A percentile compares a stretch with the other conserved stretches of the same genome.
phyloP scores from a whole-genome alignment of 2,113 vertebrate genomes.

The Enhydra lutris region DNA sequence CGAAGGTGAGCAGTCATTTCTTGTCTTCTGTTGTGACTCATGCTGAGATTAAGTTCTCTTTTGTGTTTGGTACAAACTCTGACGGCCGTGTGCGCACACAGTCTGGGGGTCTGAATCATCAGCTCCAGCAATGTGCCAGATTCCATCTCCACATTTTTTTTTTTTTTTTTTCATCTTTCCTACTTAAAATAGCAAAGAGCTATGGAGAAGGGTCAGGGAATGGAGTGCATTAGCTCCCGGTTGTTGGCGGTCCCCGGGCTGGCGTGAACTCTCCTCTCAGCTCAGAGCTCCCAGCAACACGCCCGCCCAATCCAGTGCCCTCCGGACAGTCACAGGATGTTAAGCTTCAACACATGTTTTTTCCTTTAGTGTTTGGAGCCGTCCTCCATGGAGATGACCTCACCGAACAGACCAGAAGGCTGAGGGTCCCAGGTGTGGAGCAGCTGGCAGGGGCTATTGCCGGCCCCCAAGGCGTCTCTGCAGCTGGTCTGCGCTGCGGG shows the following conservation, averaged over 20 bases:
- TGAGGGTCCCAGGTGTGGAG: neutral
- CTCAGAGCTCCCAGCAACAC: neutral
- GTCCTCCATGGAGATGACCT: neutral
- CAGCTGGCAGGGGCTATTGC: neutral
- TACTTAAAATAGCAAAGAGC: neutral
- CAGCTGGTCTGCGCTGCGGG: fast-evolving
- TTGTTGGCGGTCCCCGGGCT: too few species aligned
- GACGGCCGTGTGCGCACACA: fast-evolving
- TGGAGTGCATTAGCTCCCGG: too few species aligned
- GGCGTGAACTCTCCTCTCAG: neutral
- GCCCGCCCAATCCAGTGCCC: neutral
- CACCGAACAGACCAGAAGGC: neutral
- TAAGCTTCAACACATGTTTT: neutral
- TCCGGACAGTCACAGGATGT: neutral
- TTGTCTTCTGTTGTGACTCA: neutral
- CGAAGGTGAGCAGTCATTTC: neutral
- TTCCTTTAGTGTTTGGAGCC: neutral
- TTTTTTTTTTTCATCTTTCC: neutral
- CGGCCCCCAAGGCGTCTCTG: too few species aligned
- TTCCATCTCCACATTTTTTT: neutral
- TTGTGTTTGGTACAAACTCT: neutral
- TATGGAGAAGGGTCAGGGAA: too few species aligned
- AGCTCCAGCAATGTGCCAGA: neutral
- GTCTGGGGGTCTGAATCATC: neutral
- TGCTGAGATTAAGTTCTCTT: neutral